These are phyloP conservation scores for Axea sp. DNA, from an alignment of 2,888 invertebrate species.

Conservation along the genomic window DNA sequence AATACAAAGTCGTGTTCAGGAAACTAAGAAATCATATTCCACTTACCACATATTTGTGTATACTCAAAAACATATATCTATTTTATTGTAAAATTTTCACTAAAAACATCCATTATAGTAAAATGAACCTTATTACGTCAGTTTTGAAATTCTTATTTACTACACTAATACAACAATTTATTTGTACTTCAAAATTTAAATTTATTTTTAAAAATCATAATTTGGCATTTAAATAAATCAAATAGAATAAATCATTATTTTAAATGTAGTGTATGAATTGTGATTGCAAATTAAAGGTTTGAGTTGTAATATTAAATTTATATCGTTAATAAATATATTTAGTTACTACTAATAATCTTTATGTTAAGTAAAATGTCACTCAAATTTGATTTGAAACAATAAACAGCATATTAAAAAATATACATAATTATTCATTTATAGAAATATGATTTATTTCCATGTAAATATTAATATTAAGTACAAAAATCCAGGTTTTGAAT, in stretches of 20 bases:
- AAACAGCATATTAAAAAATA: constrained; percentile 31
- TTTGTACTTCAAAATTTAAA: too few relatives aligned
- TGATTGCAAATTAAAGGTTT: too few relatives aligned
- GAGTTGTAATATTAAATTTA: not conserved
- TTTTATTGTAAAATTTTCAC: constrained; percentile 18
- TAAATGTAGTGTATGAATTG: too few relatives aligned
- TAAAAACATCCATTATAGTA: not conserved
- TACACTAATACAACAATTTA: too few relatives aligned
- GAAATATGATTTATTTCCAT: constrained; percentile 54
- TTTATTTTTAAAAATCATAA: too few relatives aligned
- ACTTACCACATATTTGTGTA: constrained; percentile 37
- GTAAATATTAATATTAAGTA: constrained; percentile 55
- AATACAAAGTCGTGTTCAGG: constrained; percentile 65
- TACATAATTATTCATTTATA: constrained; percentile 38
- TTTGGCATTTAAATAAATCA: too few relatives aligned
- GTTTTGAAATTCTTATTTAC: too few relatives aligned
- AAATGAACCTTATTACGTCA: not conserved
- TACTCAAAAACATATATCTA: constrained; percentile 37
- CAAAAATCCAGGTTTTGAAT: constrained; percentile 47
- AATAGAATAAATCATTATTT: not conserved
- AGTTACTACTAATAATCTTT: too few relatives aligned
- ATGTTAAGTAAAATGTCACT: too few relatives aligned
- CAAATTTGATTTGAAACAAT: too few relatives aligned
- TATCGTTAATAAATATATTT: not conserved
- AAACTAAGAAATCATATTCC: constrained; percentile 63